These are phyloP conservation scores for Morelia viridis DNA, from an alignment of 2,797 vertebrate species.

Conservation along the genomic window DNA sequence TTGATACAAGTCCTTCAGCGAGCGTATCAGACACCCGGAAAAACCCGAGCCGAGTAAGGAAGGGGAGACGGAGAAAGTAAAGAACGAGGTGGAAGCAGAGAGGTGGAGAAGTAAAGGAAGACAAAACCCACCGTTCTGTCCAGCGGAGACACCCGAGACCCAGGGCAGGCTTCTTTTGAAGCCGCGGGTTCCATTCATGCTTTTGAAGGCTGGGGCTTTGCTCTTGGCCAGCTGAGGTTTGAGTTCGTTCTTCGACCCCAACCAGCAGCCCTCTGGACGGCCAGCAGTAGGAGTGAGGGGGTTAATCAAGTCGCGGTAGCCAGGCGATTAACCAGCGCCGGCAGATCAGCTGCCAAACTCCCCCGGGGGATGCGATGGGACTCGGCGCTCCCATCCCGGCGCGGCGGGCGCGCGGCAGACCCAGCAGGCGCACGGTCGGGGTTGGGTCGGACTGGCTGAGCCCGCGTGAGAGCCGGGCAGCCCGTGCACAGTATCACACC, in stretches of 20 bases:
- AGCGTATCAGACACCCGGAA: conserved; percentile 55
- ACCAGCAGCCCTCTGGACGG: not conserved
- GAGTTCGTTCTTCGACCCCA: conserved; percentile 28
- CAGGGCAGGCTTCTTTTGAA: conserved; percentile 44
- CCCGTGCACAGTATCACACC: not conserved
- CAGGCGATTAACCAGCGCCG: not conserved
- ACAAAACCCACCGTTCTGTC: conserved; percentile 71
- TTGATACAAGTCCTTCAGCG: conserved; percentile 41
- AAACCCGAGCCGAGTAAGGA: not conserved
- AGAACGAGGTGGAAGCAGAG: not conserved
- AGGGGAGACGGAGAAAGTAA: conserved; percentile 45
- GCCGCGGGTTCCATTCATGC: conserved; percentile 43
- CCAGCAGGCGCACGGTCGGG: not conserved
- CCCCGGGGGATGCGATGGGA: no score
- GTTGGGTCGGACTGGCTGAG: not conserved
- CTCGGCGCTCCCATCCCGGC: not conserved
- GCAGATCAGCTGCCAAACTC: not conserved
- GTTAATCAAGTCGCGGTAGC: conserved; percentile 23
- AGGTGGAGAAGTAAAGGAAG: not conserved
- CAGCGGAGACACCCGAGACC: conserved; percentile 57
- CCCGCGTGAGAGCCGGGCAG: not conserved
- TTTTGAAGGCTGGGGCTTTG: not conserved
- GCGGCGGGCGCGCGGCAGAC: not conserved
- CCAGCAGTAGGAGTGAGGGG: not conserved
- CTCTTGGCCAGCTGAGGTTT: conserved; percentile 17